Evolutionary conservation across 2,797 vertebrate species (phyloP), one percentile per base, ranked within the genome.

Genomic region (Podarcis lilfordi): DNA sequence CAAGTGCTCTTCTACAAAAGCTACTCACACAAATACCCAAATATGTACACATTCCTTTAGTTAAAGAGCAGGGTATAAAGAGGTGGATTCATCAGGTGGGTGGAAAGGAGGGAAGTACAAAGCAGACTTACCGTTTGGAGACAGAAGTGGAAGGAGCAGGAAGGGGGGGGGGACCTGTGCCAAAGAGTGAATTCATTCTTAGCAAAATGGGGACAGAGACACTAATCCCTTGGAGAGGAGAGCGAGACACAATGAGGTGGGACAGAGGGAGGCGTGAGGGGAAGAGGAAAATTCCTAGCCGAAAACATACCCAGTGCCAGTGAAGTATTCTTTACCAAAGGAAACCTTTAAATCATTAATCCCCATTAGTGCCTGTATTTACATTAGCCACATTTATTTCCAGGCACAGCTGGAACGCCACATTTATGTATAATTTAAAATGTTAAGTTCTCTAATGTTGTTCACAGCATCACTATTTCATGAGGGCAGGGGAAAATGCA

Each of bases 341-440:
- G 78, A 89, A 93, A 87, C 2, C 64, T 89, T 84, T 29, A 43
- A 78, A 90, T 88, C 64, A n/a, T 90, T 92, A 88, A 78, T 92
- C 68, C 69, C 85, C 85, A 91, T 40, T 87, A 76, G 90, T 87
- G 55, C 90, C 72, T 87, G 21, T 43, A 89, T 29, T 69, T 88
- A 35, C 40, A 69, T 92, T 68, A 89, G 80, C 43, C 89, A 88
- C 71, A 92, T 88, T 91, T 89, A 69, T 88, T 90, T 86, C 74
- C 69, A 82, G 50, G 17, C 19, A 55, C 72, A 87, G 13, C 13
- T 92, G 83, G 77, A 85, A 72, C 55, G 21, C n/a, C 78, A 6
- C 84, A 45, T 5, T 85, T 90, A n/a, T 74, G 68, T 81, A 5
- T 87, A 88, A 78, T 89, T 91, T 71, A 91, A 32, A 43, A 78